phyloP scores from a whole-genome alignment of 1,140 invertebrate genomes.

The Procambarus virginalis region DNA sequence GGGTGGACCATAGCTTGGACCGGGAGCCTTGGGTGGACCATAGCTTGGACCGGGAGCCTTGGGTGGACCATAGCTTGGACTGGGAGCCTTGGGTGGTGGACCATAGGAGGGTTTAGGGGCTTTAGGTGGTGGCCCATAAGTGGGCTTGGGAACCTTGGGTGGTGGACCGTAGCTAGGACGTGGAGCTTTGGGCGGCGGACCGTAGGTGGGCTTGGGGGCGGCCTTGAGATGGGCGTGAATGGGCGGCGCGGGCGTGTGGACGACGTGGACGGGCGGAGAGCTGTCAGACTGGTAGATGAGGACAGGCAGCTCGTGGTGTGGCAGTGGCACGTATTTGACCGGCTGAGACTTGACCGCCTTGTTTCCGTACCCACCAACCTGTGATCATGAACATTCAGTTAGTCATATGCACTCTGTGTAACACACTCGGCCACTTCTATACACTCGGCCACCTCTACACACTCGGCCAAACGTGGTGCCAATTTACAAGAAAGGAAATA shows the following conservation, averaged over 20 bases:
- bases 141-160: slow-evolving; percentile 4
- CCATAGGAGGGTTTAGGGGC: slow-evolving; percentile 35
- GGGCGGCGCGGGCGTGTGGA: slow-evolving; percentile 70
- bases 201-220: background rate
- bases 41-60: slow-evolving; percentile 28
- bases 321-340: slow-evolving; percentile 75
- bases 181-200: background rate
- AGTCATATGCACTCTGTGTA: too few relatives aligned
- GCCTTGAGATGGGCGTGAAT: slow-evolving; percentile 25
- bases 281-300: slow-evolving; percentile 74
- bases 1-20: too few relatives aligned
- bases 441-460: too few relatives aligned
- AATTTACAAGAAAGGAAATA: too few relatives aligned
- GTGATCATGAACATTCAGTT: background rate
- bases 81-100: slow-evolving; percentile 48
- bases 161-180: slow-evolving; percentile 20
- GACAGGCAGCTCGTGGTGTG: slow-evolving; percentile 75
- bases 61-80: background rate
- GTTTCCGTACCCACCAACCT: slow-evolving; percentile 58
- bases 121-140: slow-evolving; percentile 51
- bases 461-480: too few relatives aligned
- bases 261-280: slow-evolving; percentile 74
- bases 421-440: too few relatives aligned
- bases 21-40: too few relatives aligned
- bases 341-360: slow-evolving; percentile 68